Evolutionary conservation across 1,140 invertebrate species (phyloP).

Genomic region (Spodoptera frugiperda): DNA sequence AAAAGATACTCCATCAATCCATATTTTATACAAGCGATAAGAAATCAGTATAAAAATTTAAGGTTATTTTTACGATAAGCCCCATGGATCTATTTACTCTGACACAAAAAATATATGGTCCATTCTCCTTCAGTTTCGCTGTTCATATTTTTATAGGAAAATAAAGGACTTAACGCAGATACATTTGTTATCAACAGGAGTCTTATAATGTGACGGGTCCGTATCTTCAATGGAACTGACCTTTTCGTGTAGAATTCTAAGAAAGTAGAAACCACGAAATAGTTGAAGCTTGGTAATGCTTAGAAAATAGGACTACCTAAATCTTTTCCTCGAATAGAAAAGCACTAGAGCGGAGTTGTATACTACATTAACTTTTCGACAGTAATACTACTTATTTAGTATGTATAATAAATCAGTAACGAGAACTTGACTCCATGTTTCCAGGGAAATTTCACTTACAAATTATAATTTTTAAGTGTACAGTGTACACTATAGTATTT

Average conservation of each 20-base stretch:
- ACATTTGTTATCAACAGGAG: slow-evolving; percentile 9
- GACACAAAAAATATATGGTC: slow-evolving; percentile 28
- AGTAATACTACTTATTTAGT: too few relatives aligned
- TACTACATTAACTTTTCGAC: too few relatives aligned
- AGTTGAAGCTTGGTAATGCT: too few relatives aligned
- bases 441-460: too few relatives aligned
- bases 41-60: slow-evolving; percentile 35
- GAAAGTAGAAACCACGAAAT: too few relatives aligned
- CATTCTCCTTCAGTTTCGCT: slow-evolving; percentile 18
- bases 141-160: slow-evolving; percentile 31
- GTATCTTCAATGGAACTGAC: background rate
- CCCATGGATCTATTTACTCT: slow-evolving; percentile 13
- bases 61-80: slow-evolving; percentile 22
- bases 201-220: background rate
- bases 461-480: too few relatives aligned
- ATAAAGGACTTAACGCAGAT: slow-evolving; percentile 32
- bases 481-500: too few relatives aligned
- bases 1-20: background rate
- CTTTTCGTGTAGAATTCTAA: background rate
- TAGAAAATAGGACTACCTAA: too few relatives aligned
- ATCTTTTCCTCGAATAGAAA: too few relatives aligned
- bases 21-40: slow-evolving; percentile 21
- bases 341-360: too few relatives aligned
- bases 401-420: too few relatives aligned
- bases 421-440: too few relatives aligned